phyloP scores from a whole-genome alignment of 2,797 vertebrate species.

The Neolamprologus multifasciatus region DNA sequence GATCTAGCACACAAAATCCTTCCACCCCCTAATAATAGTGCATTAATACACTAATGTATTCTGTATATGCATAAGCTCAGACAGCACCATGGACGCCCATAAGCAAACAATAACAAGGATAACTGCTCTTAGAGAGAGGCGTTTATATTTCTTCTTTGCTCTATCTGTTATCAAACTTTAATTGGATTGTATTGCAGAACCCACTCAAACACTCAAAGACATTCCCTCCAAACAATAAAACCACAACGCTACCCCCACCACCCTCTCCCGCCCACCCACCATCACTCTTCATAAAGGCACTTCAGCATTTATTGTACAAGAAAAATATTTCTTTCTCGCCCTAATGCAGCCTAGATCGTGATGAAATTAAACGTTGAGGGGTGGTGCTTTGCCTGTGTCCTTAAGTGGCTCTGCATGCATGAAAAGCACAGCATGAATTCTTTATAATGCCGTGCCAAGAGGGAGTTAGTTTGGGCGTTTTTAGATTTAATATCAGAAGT shows the following conservation, averaged over 20 bases:
- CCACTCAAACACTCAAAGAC: conserved; percentile 1
- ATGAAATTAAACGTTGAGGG: conserved; percentile 8
- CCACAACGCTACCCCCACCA: not conserved
- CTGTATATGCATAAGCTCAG: not conserved
- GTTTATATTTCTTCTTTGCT: not conserved
- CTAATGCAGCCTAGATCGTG: conserved; percentile 27
- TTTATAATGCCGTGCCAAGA: conserved; percentile 24
- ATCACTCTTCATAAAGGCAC: conserved; percentile 13
- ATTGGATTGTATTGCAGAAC: conserved; percentile 14
- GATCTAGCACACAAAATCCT: conserved; percentile 2
- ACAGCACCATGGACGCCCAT: not conserved
- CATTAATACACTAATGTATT: not conserved
- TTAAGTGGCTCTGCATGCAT: conserved; percentile 41
- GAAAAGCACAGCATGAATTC: conserved; percentile 49
- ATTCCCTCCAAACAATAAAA: conserved; percentile 22
- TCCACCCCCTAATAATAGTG: not conserved
- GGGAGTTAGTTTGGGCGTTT: not conserved
- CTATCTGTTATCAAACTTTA: conserved; percentile 38
- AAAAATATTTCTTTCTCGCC: not conserved
- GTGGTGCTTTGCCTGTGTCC: not conserved
- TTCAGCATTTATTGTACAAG: not conserved
- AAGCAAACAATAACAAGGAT: not conserved
- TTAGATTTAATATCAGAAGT: conserved; percentile 2
- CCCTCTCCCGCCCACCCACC: not conserved
- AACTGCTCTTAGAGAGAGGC: not conserved